Base-by-base conservation (phyloP, 2,797 vertebrate species). In the Rhincodon typus region DNA sequence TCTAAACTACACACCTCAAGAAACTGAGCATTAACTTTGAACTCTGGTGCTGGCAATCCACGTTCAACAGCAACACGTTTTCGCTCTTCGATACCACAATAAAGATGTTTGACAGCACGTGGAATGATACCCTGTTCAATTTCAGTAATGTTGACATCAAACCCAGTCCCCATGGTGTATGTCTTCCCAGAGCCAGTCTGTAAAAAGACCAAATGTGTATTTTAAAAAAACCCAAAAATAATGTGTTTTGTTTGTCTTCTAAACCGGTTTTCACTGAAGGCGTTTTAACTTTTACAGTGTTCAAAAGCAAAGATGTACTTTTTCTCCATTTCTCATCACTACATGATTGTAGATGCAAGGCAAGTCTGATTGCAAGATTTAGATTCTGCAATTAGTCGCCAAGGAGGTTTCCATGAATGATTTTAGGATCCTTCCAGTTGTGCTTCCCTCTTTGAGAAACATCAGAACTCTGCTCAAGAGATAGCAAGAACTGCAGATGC, bases 151-250 rank as follows among this genome's bases (percentile, higher is more conserved):
- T 97, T 99, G 96, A 99, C 98, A 62, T 99, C 98, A 96, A 99
- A 99, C 96, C 99, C 99, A 6, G 99, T 99, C 96, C 99, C 99
- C 99, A 99, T 99, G 95, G 98, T 99, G 95, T 99, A 99, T 0
- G 99, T 99, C 98, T 99, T 99, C 88, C 99, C 99, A 93, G 99
- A 98, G 94, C 99, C 99, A 21, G 99, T 99, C 99, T 99, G 96
- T 96, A 96, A 96, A 96, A n/a, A 91, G 88, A 66, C 15, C 53
- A 95, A 46, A 19, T 53, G 13, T 12, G 23, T 69, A 42, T 67
- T 42, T 74, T 30, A 96, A 25, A 77, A 95, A 46, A 15, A 46
- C 7, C 7, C 6, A 70, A 94, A 34, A 17, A 15, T 46, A 69
- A 50, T 66, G 2, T 67, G 21, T 38, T 62, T 1, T 4, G 46